Evolutionary conservation across 2,113 vertebrate species (phyloP).

Genomic region (Thunnus maccoyii): DNA sequence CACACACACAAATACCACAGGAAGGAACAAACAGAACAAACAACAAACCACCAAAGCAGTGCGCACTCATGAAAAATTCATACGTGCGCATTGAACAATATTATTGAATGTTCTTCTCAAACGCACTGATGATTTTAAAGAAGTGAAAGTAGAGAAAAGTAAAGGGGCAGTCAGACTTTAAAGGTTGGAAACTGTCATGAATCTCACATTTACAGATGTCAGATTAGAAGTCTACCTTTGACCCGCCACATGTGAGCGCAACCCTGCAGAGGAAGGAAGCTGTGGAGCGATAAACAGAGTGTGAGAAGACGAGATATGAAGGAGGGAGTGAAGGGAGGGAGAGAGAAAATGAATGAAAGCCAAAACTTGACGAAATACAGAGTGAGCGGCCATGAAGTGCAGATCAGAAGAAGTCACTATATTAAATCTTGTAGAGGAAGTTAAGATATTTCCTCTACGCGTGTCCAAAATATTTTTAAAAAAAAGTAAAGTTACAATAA

Average conservation of each 20-base stretch:
- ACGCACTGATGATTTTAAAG: conserved; percentile 19
- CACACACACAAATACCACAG: neutral
- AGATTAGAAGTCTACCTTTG: conserved; percentile 4
- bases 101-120: conserved; percentile 41
- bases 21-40: conserved; percentile 21
- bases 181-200: conserved; percentile 23
- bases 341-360: neutral
- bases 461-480: neutral
- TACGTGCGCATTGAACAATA: conserved; percentile 45
- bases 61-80: conserved; percentile 74
- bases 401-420: neutral
- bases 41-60: conserved; percentile 61
- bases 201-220: conserved; percentile 35
- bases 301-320: conserved; percentile 2
- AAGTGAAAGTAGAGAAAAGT: neutral
- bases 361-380: neutral
- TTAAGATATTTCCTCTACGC: neutral
- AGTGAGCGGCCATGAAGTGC: conserved; percentile 3
- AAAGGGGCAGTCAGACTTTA: conserved; percentile 17
- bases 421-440: neutral
- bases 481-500: too few relatives aligned
- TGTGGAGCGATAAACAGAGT: neutral
- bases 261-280: conserved; percentile 22
- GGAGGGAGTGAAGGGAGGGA: neutral
- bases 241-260: conserved; percentile 41